Evolutionary conservation across 2,113 vertebrate species (phyloP).

Genomic region (Ardeotis arabs): DNA sequence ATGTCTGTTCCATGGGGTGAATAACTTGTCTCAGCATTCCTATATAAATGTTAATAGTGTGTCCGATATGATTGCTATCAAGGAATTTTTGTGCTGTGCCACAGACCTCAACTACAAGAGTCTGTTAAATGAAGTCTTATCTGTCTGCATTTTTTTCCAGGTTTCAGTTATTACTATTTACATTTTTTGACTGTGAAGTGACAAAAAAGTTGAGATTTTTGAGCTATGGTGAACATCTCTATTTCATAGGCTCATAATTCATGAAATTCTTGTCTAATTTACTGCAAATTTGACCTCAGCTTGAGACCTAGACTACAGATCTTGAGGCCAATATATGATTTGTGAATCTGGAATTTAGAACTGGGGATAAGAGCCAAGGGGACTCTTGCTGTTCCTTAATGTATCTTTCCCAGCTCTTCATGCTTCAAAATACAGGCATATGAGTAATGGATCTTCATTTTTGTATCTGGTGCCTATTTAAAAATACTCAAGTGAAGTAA

Average conservation of each 20-base stretch:
- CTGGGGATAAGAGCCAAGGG: background rate
- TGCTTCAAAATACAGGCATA: background rate
- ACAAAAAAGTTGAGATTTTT: conserved; percentile 10
- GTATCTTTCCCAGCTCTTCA: background rate
- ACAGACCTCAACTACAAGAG: background rate
- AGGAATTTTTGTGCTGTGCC: background rate
- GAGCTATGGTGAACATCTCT: conserved; percentile 31
- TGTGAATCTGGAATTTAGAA: conserved; percentile 26
- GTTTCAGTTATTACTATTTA: conserved; percentile 22
- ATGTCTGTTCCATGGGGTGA: background rate
- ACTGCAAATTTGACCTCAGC: conserved; percentile 23
- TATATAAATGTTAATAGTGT: conserved; percentile 41
- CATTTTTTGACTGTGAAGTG: background rate
- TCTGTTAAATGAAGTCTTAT: background rate
- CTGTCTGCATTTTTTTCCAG: background rate
- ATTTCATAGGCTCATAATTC: conserved; percentile 29
- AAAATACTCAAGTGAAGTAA: background rate
- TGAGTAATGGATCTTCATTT: background rate
- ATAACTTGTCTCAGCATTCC: background rate
- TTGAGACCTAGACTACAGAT: conserved; percentile 17
- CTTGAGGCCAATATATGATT: conserved; percentile 10
- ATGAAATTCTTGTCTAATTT: conserved; percentile 11
- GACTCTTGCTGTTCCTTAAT: background rate
- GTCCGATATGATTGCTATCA: background rate
- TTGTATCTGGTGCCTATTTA: background rate